Evolutionary conservation across 2,888 invertebrate species (phyloP).

Genomic region (Cephus sareptanus): DNA sequence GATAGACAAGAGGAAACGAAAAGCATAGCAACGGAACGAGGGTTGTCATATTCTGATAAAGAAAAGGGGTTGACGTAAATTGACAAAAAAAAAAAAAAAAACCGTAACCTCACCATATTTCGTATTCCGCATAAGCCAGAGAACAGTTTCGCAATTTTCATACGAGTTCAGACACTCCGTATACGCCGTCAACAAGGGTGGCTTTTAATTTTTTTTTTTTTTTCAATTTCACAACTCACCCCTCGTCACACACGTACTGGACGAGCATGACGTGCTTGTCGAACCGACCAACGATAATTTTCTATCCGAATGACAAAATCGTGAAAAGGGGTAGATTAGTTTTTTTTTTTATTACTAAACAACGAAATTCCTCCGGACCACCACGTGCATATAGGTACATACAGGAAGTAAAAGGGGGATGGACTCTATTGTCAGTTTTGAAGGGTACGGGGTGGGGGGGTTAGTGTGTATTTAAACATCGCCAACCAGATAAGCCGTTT

Average conservation of each 20-base stretch:
- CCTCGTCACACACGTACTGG: background rate
- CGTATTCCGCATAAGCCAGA: background rate
- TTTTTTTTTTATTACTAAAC: background rate
- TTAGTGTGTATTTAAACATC: conserved; percentile 34
- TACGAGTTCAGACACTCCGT: background rate
- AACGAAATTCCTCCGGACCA: background rate
- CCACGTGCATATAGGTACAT: background rate
- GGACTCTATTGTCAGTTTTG: background rate
- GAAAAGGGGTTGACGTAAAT: background rate
- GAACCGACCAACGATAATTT: background rate
- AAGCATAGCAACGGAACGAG: background rate
- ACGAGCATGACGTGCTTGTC: background rate
- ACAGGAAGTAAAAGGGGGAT: background rate
- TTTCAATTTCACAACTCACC: background rate
- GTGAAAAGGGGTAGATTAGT: background rate
- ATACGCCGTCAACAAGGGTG: background rate
- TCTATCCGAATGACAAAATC: background rate
- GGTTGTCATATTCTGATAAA: background rate
- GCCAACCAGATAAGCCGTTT: conserved; percentile 38
- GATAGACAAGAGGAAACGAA: background rate
- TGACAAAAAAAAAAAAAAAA: background rate
- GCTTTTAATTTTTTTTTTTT: background rate
- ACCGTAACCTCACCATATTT: background rate
- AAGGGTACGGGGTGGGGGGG: background rate
- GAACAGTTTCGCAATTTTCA: background rate